A percentile compares a stretch with the other conserved stretches of the same genome.
Evolutionary conservation across 1,140 invertebrate species (phyloP).

Genomic region (Hylaeus volcanicus): DNA sequence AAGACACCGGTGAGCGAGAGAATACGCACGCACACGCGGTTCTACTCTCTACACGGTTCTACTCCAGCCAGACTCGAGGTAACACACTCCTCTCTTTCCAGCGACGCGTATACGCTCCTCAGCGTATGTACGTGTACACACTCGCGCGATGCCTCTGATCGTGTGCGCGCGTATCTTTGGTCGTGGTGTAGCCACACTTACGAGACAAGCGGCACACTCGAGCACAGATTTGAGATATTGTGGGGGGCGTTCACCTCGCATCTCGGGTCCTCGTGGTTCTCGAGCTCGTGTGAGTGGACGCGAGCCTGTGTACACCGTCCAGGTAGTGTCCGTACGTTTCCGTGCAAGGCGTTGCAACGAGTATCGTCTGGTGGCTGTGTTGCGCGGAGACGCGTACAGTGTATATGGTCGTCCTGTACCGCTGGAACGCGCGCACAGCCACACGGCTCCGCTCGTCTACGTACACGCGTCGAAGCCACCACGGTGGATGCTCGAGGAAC

Average conservation of each 20-base stretch:
- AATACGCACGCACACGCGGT: slow-evolving; percentile 40
- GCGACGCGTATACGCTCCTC: neutral
- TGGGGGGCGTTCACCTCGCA: slow-evolving; percentile 76
- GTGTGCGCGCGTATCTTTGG: neutral
- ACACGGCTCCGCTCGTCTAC: too few relatives aligned
- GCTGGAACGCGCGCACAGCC: neutral
- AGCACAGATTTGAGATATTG: slow-evolving; percentile 75
- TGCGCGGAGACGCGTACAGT: neutral
- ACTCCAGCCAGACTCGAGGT: slow-evolving; percentile 54
- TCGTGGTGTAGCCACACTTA: slow-evolving; percentile 11
- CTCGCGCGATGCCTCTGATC: neutral
- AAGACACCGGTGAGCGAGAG: slow-evolving; percentile 29
- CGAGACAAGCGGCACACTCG: slow-evolving; percentile 54
- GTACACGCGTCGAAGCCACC: slow-evolving; percentile 19
- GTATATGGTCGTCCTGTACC: neutral
- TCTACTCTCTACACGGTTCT: neutral
- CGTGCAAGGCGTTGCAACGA: slow-evolving; percentile 59
- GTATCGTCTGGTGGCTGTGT: slow-evolving; percentile 18
- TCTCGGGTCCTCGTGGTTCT: slow-evolving; percentile 64
- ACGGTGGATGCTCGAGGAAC: slow-evolving; percentile 75
- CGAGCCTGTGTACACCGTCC: slow-evolving; percentile 27
- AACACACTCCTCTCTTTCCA: slow-evolving; percentile 38
- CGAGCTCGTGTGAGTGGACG: slow-evolving; percentile 36
- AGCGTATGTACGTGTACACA: slow-evolving; percentile 4
- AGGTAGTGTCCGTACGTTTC: slow-evolving; percentile 46